Percentiles rank a stretch among this genome's conserved stretches.
Conservation (phyloP, 2,797 vertebrate genomes). For the Melanogrammus aeglefinus region DNA sequence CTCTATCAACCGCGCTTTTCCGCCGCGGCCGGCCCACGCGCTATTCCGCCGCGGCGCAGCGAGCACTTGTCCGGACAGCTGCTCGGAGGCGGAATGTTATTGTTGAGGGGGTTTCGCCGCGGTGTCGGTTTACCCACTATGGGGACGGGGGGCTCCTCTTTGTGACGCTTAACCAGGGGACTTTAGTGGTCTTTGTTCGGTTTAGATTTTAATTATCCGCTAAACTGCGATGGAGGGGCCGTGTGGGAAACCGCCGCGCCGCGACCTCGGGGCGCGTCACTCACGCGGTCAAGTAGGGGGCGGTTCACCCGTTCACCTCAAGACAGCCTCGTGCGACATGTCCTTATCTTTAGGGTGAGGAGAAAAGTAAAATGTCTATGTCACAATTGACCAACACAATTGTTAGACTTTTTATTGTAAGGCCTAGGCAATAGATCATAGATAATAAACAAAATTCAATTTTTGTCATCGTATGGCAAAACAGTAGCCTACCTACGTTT, state of each 20-base stretch:
- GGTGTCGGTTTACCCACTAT: slow-evolving; percentile 74
- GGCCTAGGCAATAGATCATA: too few species aligned
- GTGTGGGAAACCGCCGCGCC: slow-evolving; percentile 63
- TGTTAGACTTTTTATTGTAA: too few species aligned
- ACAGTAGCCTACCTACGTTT: too few species aligned
- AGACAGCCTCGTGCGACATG: neutral
- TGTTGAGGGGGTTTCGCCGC: slow-evolving; percentile 56
- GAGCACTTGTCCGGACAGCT: slow-evolving; percentile 62
- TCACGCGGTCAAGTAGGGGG: slow-evolving; percentile 58
- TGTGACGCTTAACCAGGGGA: slow-evolving; percentile 67
- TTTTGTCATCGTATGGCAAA: too few species aligned
- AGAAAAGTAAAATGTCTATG: too few species aligned
- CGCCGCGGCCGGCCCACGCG: too few species aligned
- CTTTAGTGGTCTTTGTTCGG: slow-evolving; percentile 66
- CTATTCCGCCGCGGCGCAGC: slow-evolving; percentile 1
- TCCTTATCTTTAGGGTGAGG: neutral
- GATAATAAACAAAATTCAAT: too few species aligned
- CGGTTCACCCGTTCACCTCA: neutral
- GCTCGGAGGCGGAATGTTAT: slow-evolving; percentile 56
- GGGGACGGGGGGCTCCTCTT: slow-evolving; percentile 59
- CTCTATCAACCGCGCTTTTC: too few species aligned
- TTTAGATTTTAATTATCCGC: slow-evolving; percentile 82
- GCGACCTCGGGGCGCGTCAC: slow-evolving; percentile 65
- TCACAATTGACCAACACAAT: too few species aligned
- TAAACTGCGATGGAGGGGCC: slow-evolving; percentile 73